Percentiles rank a stretch among this genome's conserved stretches.
Evolutionary conservation across 2,113 vertebrate genomes (phyloP).

Genomic region (Parotia lawesii): DNA sequence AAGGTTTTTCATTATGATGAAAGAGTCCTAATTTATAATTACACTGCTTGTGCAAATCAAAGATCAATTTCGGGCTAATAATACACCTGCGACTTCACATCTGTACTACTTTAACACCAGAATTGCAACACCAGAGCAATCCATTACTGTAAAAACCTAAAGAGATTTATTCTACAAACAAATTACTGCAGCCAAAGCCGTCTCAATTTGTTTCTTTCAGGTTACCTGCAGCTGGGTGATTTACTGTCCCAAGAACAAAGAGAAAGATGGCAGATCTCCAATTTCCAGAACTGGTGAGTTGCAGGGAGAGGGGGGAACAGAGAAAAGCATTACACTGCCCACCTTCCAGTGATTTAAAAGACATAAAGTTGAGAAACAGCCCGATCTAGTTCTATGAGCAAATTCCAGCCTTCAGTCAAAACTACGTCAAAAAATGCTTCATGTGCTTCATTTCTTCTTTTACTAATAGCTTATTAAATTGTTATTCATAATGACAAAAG

Average conservation of each 20-base stretch:
- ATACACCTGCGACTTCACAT: neutral
- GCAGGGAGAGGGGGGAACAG: no score
- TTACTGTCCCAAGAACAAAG: neutral
- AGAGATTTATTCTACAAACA: neutral
- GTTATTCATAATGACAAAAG: neutral
- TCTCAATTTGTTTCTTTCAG: neutral
- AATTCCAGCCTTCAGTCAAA: neutral
- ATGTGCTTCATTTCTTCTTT: neutral
- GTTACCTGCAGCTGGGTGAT: neutral
- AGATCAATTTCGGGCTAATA: constrained; percentile 15
- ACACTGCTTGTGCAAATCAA: neutral
- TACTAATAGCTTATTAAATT: neutral
- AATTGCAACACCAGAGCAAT: neutral
- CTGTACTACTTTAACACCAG: neutral
- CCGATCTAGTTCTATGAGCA: neutral
- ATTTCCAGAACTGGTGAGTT: neutral
- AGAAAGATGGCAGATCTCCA: neutral
- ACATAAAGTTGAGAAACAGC: neutral
- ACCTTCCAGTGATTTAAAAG: neutral
- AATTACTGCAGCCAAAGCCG: neutral
- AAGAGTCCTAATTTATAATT: neutral
- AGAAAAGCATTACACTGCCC: neutral
- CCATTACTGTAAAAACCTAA: neutral
- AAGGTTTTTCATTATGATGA: neutral
- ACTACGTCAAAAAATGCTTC: neutral